Conservation (phyloP, 2,113 vertebrate genomes). For the Gymnobelideus leadbeateri region DNA sequence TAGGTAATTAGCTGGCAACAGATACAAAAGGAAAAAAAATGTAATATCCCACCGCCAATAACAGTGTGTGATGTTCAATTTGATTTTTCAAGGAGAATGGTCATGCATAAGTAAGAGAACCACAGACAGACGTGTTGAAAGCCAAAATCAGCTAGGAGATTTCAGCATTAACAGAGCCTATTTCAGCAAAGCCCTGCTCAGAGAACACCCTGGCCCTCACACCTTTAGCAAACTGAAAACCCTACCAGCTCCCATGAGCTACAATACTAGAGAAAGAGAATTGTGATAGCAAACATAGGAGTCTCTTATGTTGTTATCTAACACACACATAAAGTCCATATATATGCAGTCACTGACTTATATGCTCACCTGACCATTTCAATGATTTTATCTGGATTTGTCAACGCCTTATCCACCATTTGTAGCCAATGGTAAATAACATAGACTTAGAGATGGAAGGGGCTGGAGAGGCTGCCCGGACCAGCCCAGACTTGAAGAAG, state of each 20-base stretch:
- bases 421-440: neutral
- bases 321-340: neutral
- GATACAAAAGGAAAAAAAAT: slow-evolving; percentile 54
- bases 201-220: neutral
- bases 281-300: neutral
- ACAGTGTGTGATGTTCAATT: slow-evolving; percentile 17
- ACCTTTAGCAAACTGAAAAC: neutral
- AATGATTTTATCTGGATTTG: neutral
- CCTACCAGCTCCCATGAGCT: neutral
- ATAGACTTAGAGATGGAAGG: neutral
- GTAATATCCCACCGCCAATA: slow-evolving; percentile 38
- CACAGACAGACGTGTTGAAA: slow-evolving; percentile 50
- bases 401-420: neutral
- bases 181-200: neutral
- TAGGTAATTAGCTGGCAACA: slow-evolving; percentile 64
- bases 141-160: slow-evolving; percentile 48
- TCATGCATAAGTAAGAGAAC: neutral
- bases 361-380: neutral
- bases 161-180: slow-evolving; percentile 33
- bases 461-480: neutral
- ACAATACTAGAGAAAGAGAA: neutral
- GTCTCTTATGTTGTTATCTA: neutral
- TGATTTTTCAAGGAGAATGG: slow-evolving; percentile 47
- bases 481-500: neutral
- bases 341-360: neutral